Base-by-base conservation (phyloP, 2,888 invertebrate species). In the Polylopha cassiicola region DNA sequence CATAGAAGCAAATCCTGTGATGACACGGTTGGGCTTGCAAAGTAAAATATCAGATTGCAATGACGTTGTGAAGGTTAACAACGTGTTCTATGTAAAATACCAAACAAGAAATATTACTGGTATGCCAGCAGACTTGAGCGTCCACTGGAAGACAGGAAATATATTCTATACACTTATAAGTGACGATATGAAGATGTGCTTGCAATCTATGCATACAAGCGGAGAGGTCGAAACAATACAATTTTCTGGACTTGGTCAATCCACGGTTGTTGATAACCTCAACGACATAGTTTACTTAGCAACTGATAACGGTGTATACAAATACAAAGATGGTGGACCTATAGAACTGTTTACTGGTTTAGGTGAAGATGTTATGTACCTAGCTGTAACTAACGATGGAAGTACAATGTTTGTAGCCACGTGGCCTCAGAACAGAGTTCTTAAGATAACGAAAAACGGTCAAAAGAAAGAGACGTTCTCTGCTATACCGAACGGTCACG, bases 231-330 rank as follows among this genome's bases (percentile, higher is more conserved):
- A 77, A 8, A 54, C 62, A 0, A 74, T 85, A 2, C 77, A 76
- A 73, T 73, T 79, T 0, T 65, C 73, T 1, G 81, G 78, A 0
- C 47, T 81, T 4, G 85, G 84, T 23, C 85, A 85, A 33, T 82
- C 84, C 6, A 75, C 75, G 1, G 66, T 75, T 1, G 72, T 85
- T 11, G 84, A 85, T 73, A 84, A 85, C 72, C 67, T 77, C 8
- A 82, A 84, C 46, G 78, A 84, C 60, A 71, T 80, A 3, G 65
- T 82, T 1, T 85, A 81, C 47, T 56, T 85, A 23, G 84, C 80
- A 0, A 81, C 84, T 38, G 84, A 85, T 73, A 82, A 80, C 49
- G 85, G 85, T 0, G 74, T 84, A 0, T 84, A 81, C 30, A 84
- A 74, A 70, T 82, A 75, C 37, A 76, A 76, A 47, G 73, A 76